These are phyloP conservation scores for Polydrusus pterygomalis DNA, from an alignment of 2,888 invertebrate genomes.

Conservation along the genomic window DNA sequence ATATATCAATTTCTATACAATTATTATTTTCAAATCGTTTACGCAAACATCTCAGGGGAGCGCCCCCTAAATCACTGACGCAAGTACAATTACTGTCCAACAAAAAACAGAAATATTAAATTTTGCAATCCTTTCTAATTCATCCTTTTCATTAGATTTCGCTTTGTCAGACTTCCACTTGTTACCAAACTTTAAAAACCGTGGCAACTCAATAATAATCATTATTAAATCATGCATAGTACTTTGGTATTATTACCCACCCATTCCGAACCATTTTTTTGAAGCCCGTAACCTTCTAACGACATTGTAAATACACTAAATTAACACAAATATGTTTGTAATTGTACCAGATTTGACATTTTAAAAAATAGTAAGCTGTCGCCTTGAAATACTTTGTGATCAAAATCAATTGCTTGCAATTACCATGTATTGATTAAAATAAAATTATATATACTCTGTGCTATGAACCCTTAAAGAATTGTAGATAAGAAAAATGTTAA, in stretches of 20 bases:
- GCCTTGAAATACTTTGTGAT: conserved; percentile 35
- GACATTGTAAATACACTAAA: conserved; percentile 37
- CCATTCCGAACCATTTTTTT: neutral
- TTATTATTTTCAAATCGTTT: too few species aligned
- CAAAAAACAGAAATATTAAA: too few species aligned
- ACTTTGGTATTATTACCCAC: neutral
- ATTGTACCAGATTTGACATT: conserved; percentile 36
- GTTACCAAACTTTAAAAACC: too few species aligned
- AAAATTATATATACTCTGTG: conserved; percentile 3
- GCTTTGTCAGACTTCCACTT: too few species aligned
- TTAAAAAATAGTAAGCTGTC: conserved; percentile 30
- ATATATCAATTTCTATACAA: too few species aligned
- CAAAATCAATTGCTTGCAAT: conserved; percentile 25
- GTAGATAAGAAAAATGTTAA: neutral
- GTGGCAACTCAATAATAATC: too few species aligned
- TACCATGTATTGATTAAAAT: conserved; percentile 24
- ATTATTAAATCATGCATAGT: too few species aligned
- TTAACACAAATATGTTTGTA: conserved; percentile 39
- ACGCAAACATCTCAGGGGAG: too few species aligned
- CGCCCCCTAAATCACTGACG: too few species aligned
- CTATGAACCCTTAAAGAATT: neutral
- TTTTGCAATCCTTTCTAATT: too few species aligned
- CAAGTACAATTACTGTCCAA: too few species aligned
- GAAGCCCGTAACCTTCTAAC: conserved; percentile 21
- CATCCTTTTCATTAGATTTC: too few species aligned